Evolutionary conservation across 2,113 vertebrate genomes (phyloP).

Genomic region (Taurulus bubalis): DNA sequence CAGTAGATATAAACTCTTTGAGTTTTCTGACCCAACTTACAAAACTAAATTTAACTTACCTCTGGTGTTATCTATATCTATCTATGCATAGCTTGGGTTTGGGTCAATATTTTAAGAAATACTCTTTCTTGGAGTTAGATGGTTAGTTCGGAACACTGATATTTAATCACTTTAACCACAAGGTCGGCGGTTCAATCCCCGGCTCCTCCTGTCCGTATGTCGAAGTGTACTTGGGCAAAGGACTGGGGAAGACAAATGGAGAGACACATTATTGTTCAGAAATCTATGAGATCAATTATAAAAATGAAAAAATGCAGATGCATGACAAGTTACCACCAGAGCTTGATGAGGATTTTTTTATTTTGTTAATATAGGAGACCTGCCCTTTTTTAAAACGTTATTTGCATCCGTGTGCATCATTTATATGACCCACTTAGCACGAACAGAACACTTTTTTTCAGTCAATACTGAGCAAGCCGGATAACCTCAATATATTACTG

Average conservation of each 20-base stretch:
- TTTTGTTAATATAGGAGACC: not conserved
- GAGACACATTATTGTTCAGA: not conserved
- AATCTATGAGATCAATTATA: not conserved
- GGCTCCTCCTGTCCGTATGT: no score
- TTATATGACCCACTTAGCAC: not conserved
- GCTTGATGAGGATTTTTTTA: not conserved
- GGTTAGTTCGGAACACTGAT: not conserved
- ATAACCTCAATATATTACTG: not conserved
- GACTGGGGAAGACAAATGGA: no score
- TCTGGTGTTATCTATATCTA: not conserved
- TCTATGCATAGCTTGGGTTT: not conserved
- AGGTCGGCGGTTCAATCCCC: no score
- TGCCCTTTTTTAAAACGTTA: not conserved
- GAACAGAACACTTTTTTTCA: not conserved
- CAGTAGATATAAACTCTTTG: not conserved
- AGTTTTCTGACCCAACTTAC: not conserved
- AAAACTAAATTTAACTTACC: not conserved
- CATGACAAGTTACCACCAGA: not conserved
- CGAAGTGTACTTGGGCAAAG: no score
- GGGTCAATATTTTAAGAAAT: not conserved
- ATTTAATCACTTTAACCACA: no score
- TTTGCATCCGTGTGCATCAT: not conserved
- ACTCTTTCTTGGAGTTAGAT: not conserved
- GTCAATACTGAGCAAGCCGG: not conserved
- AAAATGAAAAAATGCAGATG: no score